Base-by-base conservation (phyloP, 1,140 invertebrate species). In the Sweltsa coloradensis region DNA sequence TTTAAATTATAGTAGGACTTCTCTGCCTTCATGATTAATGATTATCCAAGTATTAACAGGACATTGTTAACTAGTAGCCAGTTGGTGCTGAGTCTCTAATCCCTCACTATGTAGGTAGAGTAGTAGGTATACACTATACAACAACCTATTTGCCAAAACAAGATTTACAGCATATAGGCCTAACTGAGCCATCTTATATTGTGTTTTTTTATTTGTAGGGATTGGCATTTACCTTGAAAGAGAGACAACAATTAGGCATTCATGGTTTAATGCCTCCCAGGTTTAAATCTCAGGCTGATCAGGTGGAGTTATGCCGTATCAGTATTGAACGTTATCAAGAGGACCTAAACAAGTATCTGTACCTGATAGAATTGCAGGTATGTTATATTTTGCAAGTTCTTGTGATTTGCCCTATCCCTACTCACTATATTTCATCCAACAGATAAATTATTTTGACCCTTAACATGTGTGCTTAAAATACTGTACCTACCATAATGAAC, bases 261-360 rank as follows among this genome's bases (percentile, higher is more conserved):
- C 86, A 92, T 57, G 89, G 89, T 3, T 66, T 91, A 3, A 64
- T 93, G 14, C 88, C 89, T 2, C 75, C 76, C 1, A 67, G 78
- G 11, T 83, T 91, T 9, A 87, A 85, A 65, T 82, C 73, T 2
- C 82, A 88, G 59, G 83, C 89, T n/a, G 81, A 88, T 57, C 89
- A 94, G 65, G 68, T 89, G 2, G 67, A 80, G 49, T 70, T 81
- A 11, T 84, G 83, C 58, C 71, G 76, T 41, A 60, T 78, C 5
- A 81, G 84, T 59, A 63, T 91, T 23, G 75, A 80, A 5, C 65
- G 78, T 19, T 82, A 88, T 49, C 69, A 74, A 9, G 76, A 85
- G 43, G 75, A 81, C 16, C 68, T 90, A 16, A 85, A 87, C 54
- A 83, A 85, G 65, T 91, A 85, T 56, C 79, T 88, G 50, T 89